phyloP scores from a whole-genome alignment of 2,888 invertebrate species.

The Idaea straminata region DNA sequence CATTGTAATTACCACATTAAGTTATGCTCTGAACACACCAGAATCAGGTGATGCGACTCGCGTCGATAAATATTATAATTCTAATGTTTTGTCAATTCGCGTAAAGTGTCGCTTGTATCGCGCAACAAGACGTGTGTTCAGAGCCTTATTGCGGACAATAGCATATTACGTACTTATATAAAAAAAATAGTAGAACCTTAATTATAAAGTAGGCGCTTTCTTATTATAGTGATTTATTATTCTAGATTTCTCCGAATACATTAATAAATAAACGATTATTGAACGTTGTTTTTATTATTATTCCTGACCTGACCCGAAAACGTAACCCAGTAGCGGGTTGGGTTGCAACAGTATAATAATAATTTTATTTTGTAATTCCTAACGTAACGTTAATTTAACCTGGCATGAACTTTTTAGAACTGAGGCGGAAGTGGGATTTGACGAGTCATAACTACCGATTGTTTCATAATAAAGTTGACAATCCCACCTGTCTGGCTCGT shows the following conservation, averaged over 20 bases:
- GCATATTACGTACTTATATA: conserved; percentile 10
- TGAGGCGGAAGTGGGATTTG: no score
- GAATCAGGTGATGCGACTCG: neutral
- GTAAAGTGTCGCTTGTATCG: neutral
- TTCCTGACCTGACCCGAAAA: no score
- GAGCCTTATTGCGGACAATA: conserved; percentile 14
- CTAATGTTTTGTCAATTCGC: neutral
- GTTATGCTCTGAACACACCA: neutral
- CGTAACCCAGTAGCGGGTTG: no score
- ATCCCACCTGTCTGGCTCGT: no score
- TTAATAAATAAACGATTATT: conserved; percentile 14
- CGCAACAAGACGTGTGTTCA: neutral
- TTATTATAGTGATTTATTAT: conserved; percentile 11
- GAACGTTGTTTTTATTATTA: neutral
- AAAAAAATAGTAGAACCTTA: neutral
- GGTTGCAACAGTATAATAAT: no score
- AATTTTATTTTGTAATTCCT: no score
- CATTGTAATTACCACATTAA: neutral
- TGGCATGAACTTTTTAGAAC: no score
- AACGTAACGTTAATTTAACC: no score
- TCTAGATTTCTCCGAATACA: conserved; percentile 23
- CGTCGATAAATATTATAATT: neutral
- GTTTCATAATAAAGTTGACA: no score
- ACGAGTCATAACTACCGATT: no score
- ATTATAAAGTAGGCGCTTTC: neutral